Evolutionary conservation across 2,113 vertebrate genomes (phyloP).

Genomic region (Orientallactaga bullata): DNA sequence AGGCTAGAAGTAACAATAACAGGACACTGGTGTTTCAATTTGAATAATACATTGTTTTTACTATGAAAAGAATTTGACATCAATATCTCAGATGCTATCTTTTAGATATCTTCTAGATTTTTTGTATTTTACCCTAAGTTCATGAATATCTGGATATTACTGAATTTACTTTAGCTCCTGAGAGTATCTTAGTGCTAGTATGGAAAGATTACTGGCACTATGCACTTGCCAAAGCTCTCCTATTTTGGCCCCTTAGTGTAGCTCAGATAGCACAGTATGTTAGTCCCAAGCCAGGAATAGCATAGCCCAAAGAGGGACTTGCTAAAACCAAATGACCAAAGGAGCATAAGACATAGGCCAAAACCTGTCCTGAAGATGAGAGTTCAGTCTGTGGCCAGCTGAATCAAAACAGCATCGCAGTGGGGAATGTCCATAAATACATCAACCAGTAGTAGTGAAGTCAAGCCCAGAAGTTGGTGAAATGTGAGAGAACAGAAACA

Average conservation of each 20-base stretch:
- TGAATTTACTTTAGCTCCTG: neutral
- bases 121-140: neutral
- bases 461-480: neutral
- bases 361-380: neutral
- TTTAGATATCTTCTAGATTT: neutral
- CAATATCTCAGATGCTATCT: neutral
- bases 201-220: neutral
- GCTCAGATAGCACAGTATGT: neutral
- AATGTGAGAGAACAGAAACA: too few species aligned
- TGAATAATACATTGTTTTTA: neutral
- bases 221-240: neutral
- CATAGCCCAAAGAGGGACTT: neutral
- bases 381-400: neutral
- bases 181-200: neutral
- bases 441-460: neutral
- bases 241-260: neutral
- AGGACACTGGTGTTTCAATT: neutral
- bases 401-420: neutral
- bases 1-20: accelerated
- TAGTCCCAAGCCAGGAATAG: neutral
- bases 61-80: neutral
- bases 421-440: neutral
- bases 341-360: neutral
- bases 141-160: neutral
- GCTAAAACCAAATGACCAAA: neutral